phyloP scores from a whole-genome alignment of 2,888 invertebrate genomes.

The Chymomyza amoena region DNA sequence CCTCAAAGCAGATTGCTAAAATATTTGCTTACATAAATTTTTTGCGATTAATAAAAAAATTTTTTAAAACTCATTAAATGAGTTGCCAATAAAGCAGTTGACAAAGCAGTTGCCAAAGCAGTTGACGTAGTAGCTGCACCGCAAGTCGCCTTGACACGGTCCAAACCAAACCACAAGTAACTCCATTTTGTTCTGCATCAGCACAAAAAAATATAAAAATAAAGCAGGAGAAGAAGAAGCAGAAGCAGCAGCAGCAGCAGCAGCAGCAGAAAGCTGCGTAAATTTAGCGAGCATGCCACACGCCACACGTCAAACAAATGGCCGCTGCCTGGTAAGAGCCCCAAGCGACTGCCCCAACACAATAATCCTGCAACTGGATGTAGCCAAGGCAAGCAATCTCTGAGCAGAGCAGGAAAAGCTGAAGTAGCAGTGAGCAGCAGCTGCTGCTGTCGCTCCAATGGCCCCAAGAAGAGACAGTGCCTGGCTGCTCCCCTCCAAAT shows the following conservation, averaged over 20 bases:
- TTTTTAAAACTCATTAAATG: no score
- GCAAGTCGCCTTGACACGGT: not conserved
- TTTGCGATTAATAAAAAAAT: no score
- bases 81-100: no score
- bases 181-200: not conserved
- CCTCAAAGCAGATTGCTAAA: no score
- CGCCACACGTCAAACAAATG: slow-evolving; percentile 72
- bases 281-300: slow-evolving; percentile 63
- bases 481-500: not conserved
- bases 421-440: slow-evolving; percentile 47
- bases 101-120: no score
- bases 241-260: no score
- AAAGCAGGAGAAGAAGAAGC: not conserved
- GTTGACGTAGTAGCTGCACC: not conserved
- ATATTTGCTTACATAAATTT: no score
- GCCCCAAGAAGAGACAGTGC: not conserved
- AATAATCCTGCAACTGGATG: slow-evolving; percentile 70
- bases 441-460: slow-evolving; percentile 61
- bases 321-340: slow-evolving; percentile 53
- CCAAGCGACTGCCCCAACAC: slow-evolving; percentile 52
- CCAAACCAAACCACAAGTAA: not conserved
- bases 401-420: slow-evolving; percentile 44
- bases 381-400: not conserved
- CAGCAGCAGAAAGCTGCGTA: slow-evolving; percentile 37
- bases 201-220: not conserved